Percentiles rank a stretch among this genome's conserved stretches.
phyloP scores from a whole-genome alignment of 1,140 invertebrate species.

The Cephus cinctus region DNA sequence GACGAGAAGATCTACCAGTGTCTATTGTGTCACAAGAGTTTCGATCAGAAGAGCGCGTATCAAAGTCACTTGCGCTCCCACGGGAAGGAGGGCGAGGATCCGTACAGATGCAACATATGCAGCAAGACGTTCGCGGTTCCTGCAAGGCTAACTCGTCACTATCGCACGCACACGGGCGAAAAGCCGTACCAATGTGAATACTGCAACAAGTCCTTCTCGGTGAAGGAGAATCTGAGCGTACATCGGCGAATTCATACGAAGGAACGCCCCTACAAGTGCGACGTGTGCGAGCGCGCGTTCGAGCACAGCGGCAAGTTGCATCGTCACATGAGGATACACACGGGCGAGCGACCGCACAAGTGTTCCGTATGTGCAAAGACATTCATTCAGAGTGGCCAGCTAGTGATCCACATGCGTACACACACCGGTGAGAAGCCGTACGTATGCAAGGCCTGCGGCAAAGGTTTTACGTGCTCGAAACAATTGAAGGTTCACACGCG shows the following conservation, averaged over 20 bases:
- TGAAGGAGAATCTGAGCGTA: conserved; percentile 89
- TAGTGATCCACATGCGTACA: conserved; percentile 81
- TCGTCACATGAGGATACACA: conserved; percentile 90
- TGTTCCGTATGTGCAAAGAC: conserved; percentile 91
- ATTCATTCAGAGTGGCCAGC: conserved; percentile 85
- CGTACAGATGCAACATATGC: conserved; percentile 87
- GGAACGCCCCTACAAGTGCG: conserved; percentile 80
- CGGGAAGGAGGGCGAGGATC: conserved; percentile 67
- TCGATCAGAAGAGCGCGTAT: conserved; percentile 61
- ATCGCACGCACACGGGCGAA: conserved; percentile 86
- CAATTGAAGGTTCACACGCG: conserved; percentile 84
- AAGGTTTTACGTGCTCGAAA: conserved; percentile 88
- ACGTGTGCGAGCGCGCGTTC: conserved; percentile 87
- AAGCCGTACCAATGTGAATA: conserved; percentile 87
- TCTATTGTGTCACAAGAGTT: conserved; percentile 61
- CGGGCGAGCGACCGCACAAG: conserved; percentile 88
- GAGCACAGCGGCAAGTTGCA: conserved; percentile 91
- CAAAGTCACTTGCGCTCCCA: conserved; percentile 63
- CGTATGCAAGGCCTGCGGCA: conserved; percentile 81
- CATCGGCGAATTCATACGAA: conserved; percentile 91
- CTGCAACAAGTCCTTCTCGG: conserved; percentile 88
- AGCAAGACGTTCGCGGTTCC: conserved; percentile 89
- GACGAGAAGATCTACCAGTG: conserved; percentile 53
- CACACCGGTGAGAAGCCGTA: conserved; percentile 92
- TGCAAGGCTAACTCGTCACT: conserved; percentile 86